These are phyloP conservation scores for Campylomormyrus tamandua DNA, from an alignment of 2,113 vertebrate genomes.

Conservation along the genomic window DNA sequence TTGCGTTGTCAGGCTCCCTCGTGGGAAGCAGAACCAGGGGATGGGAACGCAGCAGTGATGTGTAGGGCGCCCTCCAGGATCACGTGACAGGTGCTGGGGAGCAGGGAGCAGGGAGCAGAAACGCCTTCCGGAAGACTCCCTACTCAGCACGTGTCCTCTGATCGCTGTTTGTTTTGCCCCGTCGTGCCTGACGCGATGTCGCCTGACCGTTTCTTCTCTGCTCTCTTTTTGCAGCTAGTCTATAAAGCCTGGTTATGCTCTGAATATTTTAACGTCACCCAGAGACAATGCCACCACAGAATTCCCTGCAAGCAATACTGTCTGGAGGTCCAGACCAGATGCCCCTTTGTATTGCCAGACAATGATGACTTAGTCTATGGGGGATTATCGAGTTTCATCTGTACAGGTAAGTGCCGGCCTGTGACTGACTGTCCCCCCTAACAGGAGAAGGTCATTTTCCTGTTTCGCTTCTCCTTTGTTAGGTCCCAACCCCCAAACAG, in stretches of 20 bases:
- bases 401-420: conserved; percentile 64
- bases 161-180: background rate
- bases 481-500: background rate
- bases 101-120: background rate
- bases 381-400: conserved; percentile 82
- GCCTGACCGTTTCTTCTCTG: background rate
- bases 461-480: background rate
- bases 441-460: background rate
- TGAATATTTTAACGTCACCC: conserved; percentile 79
- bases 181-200: background rate
- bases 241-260: conserved; percentile 87
- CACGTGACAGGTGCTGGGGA: background rate
- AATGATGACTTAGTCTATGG: conserved; percentile 81
- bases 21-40: background rate
- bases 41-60: background rate
- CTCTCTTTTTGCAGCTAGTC: conserved; percentile 60
- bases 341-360: conserved; percentile 82
- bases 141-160: background rate
- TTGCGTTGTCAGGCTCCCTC: background rate
- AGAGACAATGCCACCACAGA: conserved; percentile 77
- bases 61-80: background rate
- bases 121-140: background rate
- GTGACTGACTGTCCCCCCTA: background rate
- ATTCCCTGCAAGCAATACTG: conserved; percentile 86
- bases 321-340: conserved; percentile 78